Conservation (phyloP, 2,113 vertebrate species). For the Coptodon rendalli region DNA sequence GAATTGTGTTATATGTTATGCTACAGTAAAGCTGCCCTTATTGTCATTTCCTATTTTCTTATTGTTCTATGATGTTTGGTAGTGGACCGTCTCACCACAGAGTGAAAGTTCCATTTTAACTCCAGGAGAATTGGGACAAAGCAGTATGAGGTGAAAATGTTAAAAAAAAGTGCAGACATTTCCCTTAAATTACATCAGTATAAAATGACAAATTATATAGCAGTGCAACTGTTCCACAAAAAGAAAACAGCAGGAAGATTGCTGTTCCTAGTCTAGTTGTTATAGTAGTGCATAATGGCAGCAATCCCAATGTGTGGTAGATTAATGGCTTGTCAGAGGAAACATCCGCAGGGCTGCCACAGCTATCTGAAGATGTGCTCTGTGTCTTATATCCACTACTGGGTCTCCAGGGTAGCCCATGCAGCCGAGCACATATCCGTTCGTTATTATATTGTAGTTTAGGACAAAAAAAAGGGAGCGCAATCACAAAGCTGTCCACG, state of each 20-base stretch:
- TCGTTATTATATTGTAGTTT: background rate
- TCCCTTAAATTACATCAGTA: background rate
- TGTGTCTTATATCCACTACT: constrained; percentile 11
- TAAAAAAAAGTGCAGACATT: background rate
- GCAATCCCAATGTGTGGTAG: constrained; percentile 21
- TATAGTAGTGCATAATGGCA: constrained; percentile 2
- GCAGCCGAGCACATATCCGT: background rate
- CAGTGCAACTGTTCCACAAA: background rate
- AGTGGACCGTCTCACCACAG: background rate
- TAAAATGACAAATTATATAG: constrained; percentile 21
- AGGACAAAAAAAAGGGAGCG: background rate
- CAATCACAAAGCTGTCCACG: background rate
- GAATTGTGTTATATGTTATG: background rate
- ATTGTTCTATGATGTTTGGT: background rate
- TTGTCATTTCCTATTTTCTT: background rate
- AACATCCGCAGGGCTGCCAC: constrained; percentile 41
- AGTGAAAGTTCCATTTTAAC: background rate
- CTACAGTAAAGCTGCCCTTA: background rate
- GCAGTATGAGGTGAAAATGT: background rate
- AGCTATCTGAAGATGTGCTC: constrained; percentile 24
- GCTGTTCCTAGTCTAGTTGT: constrained; percentile 3
- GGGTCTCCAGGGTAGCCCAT: background rate
- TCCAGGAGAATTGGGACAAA: background rate
- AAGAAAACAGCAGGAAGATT: background rate
- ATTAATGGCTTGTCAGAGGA: constrained; percentile 57